Conservation (phyloP, 2,113 vertebrate genomes). For the Gobius niger region DNA sequence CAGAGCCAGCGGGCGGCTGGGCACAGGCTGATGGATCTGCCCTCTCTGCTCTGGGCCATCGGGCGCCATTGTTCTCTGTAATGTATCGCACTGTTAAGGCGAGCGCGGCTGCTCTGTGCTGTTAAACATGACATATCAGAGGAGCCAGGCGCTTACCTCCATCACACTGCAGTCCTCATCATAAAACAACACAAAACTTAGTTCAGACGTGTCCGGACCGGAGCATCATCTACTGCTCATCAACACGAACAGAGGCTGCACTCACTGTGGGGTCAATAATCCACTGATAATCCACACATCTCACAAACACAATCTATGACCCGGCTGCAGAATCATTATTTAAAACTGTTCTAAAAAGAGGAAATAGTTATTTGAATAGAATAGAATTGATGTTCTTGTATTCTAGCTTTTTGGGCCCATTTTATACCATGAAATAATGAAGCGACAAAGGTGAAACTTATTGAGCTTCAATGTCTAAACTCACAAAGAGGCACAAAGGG, state of each 20-base stretch:
- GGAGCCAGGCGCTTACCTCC: constrained; percentile 3
- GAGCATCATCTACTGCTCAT: not conserved
- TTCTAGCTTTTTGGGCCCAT: too few species aligned
- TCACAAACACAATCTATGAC: too few species aligned
- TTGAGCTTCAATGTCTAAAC: too few species aligned
- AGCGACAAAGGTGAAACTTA: too few species aligned
- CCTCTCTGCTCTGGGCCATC: constrained; percentile 27
- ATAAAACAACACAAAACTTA: not conserved
- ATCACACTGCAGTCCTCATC: not conserved
- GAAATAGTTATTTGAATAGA: too few species aligned
- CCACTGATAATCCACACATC: not conserved
- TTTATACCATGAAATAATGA: too few species aligned
- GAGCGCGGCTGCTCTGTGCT: not conserved
- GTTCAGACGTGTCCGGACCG: not conserved
- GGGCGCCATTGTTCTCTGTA: constrained; percentile 35
- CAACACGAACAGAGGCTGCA: not conserved
- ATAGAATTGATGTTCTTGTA: too few species aligned
- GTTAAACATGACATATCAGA: not conserved
- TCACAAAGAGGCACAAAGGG: too few species aligned
- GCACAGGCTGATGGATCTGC: constrained; percentile 27
- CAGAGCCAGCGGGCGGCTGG: constrained; percentile 32
- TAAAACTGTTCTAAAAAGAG: too few species aligned
- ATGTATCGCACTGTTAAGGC: not conserved
- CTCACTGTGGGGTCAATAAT: not conserved
- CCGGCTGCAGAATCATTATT: too few species aligned